These are phyloP conservation scores for Drosophila sordidula DNA, from an alignment of 2,888 invertebrate species.

Conservation along the genomic window DNA sequence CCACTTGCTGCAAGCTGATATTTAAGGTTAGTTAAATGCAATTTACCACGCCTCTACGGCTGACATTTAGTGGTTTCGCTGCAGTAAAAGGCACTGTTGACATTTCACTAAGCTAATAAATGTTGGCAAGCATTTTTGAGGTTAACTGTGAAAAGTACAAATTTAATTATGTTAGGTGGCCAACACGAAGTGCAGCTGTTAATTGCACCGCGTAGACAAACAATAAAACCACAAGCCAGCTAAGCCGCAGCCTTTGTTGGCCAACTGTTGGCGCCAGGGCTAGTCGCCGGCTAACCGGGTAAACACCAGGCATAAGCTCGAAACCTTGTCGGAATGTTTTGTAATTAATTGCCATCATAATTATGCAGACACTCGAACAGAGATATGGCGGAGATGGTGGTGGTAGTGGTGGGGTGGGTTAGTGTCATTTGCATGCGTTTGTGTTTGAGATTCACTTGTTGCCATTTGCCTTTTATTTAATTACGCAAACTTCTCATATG, in stretches of 20 bases:
- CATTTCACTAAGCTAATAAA: constrained; percentile 55
- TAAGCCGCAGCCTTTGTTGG: constrained; percentile 49
- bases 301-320: constrained; percentile 13
- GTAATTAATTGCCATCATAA: constrained; percentile 70
- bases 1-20: constrained; percentile 3
- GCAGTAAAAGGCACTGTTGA: constrained; percentile 37
- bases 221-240: constrained; percentile 48
- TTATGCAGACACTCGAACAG: constrained; percentile 44
- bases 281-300: constrained; percentile 15
- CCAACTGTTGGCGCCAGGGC: constrained; percentile 54
- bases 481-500: constrained; percentile 49
- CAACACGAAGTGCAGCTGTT: constrained; percentile 47
- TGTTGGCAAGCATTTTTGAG: constrained; percentile 38
- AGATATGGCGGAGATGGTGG: background rate
- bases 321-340: constrained; percentile 56
- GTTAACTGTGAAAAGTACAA: constrained; percentile 61
- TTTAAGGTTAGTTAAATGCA: background rate
- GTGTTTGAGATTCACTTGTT: constrained; percentile 46
- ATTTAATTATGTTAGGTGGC: constrained; percentile 66
- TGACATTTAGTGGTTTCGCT: constrained; percentile 51
- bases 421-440: constrained; percentile 23
- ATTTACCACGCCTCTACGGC: constrained; percentile 19
- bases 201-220: constrained; percentile 46
- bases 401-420: background rate
- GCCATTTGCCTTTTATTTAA: constrained; percentile 43